Conservation (phyloP, 2,113 vertebrate species). For the Benitochromis conjunctus region DNA sequence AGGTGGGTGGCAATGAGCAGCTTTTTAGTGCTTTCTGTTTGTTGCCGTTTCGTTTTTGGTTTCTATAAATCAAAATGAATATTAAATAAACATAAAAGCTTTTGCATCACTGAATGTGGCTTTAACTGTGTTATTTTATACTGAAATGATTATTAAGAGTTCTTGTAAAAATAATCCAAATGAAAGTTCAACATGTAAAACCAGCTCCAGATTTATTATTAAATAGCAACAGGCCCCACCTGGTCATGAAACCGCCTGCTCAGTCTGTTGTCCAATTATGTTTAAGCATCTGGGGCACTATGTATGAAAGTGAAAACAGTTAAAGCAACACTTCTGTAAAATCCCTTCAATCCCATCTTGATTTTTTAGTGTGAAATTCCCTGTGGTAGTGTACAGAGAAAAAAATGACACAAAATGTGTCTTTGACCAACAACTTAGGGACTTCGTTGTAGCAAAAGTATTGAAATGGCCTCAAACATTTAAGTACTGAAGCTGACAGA, state of each 20-base stretch:
- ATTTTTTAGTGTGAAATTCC: background rate
- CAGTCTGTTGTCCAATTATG: background rate
- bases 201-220: background rate
- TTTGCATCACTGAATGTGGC: background rate
- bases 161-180: background rate
- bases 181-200: background rate
- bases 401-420: background rate
- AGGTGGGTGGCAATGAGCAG: slow-evolving; percentile 21
- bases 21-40: background rate
- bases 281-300: background rate
- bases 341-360: background rate
- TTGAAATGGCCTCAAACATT: background rate
- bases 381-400: background rate
- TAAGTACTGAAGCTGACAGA: background rate
- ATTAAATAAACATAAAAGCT: background rate
- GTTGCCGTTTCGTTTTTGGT: background rate
- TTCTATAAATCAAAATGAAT: background rate
- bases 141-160: background rate
- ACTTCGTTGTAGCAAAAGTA: background rate
- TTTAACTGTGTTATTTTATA: background rate
- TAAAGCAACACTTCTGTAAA: background rate
- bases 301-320: background rate
- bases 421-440: background rate
- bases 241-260: background rate
- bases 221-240: background rate